These are phyloP conservation scores for Osmerus eperlanus DNA, from an alignment of 2,113 vertebrate genomes.

Conservation along the genomic window DNA sequence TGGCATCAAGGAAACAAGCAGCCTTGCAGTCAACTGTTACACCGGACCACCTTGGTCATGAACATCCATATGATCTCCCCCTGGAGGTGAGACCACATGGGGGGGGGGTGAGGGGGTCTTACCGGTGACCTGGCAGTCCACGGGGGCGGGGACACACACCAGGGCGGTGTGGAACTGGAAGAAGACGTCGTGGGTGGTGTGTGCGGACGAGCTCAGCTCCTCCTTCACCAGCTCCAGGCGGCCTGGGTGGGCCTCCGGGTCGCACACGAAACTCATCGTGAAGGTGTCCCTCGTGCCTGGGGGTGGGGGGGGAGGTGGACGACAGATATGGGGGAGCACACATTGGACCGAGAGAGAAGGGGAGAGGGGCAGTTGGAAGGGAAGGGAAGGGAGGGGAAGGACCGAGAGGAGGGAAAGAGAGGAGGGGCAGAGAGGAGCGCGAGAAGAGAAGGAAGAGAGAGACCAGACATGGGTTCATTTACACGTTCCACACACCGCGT, in stretches of 20 bases:
- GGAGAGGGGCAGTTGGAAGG: not conserved
- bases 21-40: too few species aligned
- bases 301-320: conserved; percentile 9
- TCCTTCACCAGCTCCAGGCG: conserved; percentile 72
- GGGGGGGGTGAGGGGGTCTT: conserved; percentile 17
- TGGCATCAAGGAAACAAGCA: too few species aligned
- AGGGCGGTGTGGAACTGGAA: conserved; percentile 89
- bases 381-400: too few species aligned
- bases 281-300: conserved; percentile 77
- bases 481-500: not conserved
- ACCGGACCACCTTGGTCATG: not conserved
- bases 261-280: conserved; percentile 84
- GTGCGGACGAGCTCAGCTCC: conserved; percentile 67
- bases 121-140: conserved; percentile 87
- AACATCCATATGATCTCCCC: not conserved
- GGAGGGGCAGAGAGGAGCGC: not conserved
- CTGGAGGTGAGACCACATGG: not conserved
- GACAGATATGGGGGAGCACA: not conserved
- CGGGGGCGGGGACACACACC: conserved; percentile 83
- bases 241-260: conserved; percentile 71
- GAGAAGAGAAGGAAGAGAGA: not conserved
- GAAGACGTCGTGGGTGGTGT: conserved; percentile 71
- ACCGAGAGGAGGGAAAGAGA: not conserved
- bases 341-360: not conserved
- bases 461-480: not conserved